phyloP scores from a whole-genome alignment of 2,888 invertebrate species.

The Drosophila paramelanica region DNA sequence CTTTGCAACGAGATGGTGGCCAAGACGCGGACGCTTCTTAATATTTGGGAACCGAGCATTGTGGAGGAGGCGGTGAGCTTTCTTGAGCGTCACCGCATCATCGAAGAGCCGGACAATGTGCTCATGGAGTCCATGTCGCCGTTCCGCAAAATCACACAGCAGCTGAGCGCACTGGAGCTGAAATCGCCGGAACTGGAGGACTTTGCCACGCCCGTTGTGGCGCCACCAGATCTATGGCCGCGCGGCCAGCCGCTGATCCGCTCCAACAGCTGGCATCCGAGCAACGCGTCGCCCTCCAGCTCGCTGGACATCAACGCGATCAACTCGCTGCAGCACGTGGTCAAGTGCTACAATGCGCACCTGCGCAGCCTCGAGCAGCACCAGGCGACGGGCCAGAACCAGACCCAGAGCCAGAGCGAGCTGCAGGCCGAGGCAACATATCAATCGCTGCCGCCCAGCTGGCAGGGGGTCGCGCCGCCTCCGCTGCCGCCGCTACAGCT shows the following conservation, averaged over 20 bases:
- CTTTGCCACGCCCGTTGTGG: constrained; percentile 89
- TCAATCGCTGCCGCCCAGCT: constrained; percentile 79
- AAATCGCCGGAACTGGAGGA: constrained; percentile 91
- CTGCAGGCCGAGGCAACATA: constrained; percentile 57
- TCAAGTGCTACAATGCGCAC: constrained; percentile 83
- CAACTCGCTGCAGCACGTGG: constrained; percentile 82
- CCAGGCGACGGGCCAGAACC: not conserved
- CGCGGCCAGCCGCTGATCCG: constrained; percentile 81
- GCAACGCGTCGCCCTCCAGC: constrained; percentile 74
- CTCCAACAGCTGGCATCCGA: constrained; percentile 81
- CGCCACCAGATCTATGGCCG: constrained; percentile 88
- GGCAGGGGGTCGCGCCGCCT: constrained; percentile 31
- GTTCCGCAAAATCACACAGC: constrained; percentile 91
- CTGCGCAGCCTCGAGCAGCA: constrained; percentile 59
- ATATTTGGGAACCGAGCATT: constrained; percentile 93
- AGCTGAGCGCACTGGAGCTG: constrained; percentile 89
- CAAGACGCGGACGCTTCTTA: constrained; percentile 91
- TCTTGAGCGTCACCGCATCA: constrained; percentile 89
- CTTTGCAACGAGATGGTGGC: constrained; percentile 91
- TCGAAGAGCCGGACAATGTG: constrained; percentile 85
- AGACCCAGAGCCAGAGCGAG: not conserved
- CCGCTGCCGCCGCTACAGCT: constrained; percentile 32
- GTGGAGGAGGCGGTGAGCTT: constrained; percentile 94
- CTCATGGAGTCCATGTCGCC: constrained; percentile 88
- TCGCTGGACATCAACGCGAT: constrained; percentile 83